phyloP scores from a whole-genome alignment of 2,113 vertebrate genomes.

The Calidris pygmaea region DNA sequence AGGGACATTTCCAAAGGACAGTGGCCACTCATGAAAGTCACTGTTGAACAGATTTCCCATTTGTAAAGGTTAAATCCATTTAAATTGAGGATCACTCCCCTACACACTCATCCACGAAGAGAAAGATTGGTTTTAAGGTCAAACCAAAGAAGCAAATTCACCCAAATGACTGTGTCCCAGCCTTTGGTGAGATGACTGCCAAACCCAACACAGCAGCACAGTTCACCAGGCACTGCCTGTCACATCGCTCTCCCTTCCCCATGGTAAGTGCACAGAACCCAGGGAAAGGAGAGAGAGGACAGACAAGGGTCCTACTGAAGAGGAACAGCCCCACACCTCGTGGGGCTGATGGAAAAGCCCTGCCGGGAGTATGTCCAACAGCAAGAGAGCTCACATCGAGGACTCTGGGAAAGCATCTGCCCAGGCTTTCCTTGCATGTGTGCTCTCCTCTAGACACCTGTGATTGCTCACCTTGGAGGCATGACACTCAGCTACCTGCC shows the following conservation, averaged over 20 bases:
- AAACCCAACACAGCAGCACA: neutral
- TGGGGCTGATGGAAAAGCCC: neutral
- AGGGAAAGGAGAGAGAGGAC: neutral
- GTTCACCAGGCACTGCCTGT: neutral
- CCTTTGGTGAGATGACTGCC: neutral
- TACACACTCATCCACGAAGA: neutral
- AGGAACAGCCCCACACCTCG: neutral
- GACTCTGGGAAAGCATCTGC: neutral
- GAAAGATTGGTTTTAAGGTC: neutral
- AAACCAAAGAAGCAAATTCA: neutral
- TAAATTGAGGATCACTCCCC: neutral
- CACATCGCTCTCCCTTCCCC: neutral
- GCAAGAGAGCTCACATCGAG: neutral
- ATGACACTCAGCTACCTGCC: neutral
- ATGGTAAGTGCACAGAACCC: neutral
- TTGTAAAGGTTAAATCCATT: neutral
- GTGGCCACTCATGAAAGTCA: neutral
- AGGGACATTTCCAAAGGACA: neutral
- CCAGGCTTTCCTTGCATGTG: accelerated
- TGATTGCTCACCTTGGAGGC: neutral
- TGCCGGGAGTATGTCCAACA: neutral
- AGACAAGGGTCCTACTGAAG: neutral
- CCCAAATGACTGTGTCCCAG: accelerated
- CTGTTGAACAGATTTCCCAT: neutral
- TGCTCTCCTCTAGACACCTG: neutral